These are phyloP conservation scores for Cataglyphis cursor DNA, from an alignment of 2,888 invertebrate genomes.

Conservation along the genomic window DNA sequence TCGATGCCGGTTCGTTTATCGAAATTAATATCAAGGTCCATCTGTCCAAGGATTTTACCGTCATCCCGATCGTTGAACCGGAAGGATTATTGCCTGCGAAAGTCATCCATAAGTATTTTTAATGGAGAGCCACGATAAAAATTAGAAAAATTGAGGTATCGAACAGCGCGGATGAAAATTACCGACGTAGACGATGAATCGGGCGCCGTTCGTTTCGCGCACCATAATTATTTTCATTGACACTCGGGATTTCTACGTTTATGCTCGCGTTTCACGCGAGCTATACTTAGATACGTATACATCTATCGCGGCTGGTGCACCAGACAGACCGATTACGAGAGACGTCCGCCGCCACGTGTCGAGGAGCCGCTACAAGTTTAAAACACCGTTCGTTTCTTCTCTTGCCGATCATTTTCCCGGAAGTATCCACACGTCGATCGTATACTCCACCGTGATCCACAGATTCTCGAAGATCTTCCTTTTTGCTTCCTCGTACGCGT, in stretches of 20 bases:
- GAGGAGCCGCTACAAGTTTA: conserved; percentile 24
- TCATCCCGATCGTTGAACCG: not conserved
- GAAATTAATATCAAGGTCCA: not conserved
- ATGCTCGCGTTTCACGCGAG: conserved; percentile 17
- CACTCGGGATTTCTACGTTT: not conserved
- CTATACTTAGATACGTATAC: conserved; percentile 62
- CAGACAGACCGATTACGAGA: conserved; percentile 55
- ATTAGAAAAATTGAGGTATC: not conserved
- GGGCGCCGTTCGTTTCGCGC: not conserved
- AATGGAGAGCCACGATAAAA: not conserved
- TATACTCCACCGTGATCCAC: not conserved
- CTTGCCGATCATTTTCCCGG: conserved; percentile 58
- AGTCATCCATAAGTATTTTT: not conserved
- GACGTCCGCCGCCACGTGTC: conserved; percentile 65
- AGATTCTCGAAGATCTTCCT: not conserved
- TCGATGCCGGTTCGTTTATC: not conserved
- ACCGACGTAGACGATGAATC: not conserved
- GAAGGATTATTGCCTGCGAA: not conserved
- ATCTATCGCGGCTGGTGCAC: conserved; percentile 30
- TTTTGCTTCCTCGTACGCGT: not conserved
- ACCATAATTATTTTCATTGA: conserved; percentile 10
- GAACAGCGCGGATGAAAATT: not conserved
- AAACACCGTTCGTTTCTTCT: conserved; percentile 56
- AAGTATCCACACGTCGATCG: not conserved
- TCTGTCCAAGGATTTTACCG: not conserved